Conservation (phyloP, 2,888 invertebrate species). For the Acanthacorydalis orientalis region DNA sequence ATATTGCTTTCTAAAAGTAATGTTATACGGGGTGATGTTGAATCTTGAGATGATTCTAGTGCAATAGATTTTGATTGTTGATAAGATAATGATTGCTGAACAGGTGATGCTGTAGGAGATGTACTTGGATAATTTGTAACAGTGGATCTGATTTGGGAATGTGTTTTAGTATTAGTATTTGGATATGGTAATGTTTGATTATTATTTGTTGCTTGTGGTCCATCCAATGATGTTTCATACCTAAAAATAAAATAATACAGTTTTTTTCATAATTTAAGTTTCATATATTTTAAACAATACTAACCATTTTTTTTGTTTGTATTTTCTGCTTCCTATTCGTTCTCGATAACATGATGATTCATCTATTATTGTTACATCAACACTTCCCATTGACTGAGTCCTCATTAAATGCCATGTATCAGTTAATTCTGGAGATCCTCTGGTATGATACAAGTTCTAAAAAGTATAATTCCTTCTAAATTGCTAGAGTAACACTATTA, state of each 20-base stretch:
- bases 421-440: not conserved
- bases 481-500: too few relatives aligned
- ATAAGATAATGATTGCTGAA: too few relatives aligned
- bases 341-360: constrained; percentile 1
- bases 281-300: not conserved
- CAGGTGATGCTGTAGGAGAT: not conserved
- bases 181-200: too few relatives aligned
- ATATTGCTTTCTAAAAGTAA: constrained; percentile 13
- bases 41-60: too few relatives aligned
- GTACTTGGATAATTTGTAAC: too few relatives aligned
- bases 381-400: constrained; percentile 41
- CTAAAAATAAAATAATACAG: constrained; percentile 13
- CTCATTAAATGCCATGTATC: constrained; percentile 29
- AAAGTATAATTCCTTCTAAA: too few relatives aligned
- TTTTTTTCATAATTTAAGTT: constrained; percentile 7
- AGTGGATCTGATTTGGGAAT: too few relatives aligned
- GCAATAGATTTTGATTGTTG: too few relatives aligned
- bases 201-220: constrained; percentile 9
- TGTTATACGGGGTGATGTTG: too few relatives aligned
- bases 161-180: too few relatives aligned
- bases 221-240: constrained; percentile 27
- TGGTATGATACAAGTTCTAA: too few relatives aligned
- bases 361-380: constrained; percentile 27
- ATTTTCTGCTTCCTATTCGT: constrained; percentile 16
- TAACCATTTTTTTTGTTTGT: constrained; percentile 28